Evolutionary conservation across 1,140 invertebrate species (phyloP).

Genomic region (Rhysida immarginata): DNA sequence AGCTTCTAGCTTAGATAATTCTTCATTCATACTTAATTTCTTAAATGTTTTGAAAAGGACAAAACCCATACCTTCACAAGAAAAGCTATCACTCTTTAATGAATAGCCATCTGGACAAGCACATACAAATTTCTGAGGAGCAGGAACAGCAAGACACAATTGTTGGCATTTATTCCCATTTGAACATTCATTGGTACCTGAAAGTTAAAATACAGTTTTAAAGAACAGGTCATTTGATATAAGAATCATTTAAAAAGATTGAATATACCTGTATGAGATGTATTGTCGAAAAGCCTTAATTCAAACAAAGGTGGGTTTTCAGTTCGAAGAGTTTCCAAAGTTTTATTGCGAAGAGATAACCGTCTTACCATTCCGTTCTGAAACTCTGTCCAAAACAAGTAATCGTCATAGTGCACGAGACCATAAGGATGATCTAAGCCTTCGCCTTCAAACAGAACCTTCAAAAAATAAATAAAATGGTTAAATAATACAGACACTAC

Average conservation of each 20-base stretch:
- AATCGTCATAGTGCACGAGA: conserved; percentile 31
- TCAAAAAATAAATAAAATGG: too few species aligned
- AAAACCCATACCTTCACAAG: conserved; percentile 22
- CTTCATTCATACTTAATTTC: background rate
- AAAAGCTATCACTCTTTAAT: conserved; percentile 16
- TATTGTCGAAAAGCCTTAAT: conserved; percentile 41
- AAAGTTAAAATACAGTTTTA: conserved; percentile 10
- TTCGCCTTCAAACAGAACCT: conserved; percentile 17
- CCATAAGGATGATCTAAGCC: conserved; percentile 40
- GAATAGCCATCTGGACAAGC: conserved; percentile 37
- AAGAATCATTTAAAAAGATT: conserved; percentile 3
- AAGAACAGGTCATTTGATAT: background rate
- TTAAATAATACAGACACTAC: too few species aligned
- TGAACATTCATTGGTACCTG: conserved; percentile 33
- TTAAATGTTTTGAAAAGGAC: background rate
- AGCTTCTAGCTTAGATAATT: background rate
- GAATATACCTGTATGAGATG: conserved; percentile 31
- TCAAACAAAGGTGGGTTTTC: conserved; percentile 44
- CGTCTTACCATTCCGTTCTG: conserved; percentile 39
- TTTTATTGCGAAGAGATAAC: conserved; percentile 28
- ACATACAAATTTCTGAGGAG: conserved; percentile 31
- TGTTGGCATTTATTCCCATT: conserved; percentile 31
- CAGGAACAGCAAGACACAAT: conserved; percentile 39
- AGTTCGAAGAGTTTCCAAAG: conserved; percentile 24
- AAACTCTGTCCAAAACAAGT: conserved; percentile 41